phyloP scores from a whole-genome alignment of 92 coral and sea anemone species.

The Plumapathes pennacea region DNA sequence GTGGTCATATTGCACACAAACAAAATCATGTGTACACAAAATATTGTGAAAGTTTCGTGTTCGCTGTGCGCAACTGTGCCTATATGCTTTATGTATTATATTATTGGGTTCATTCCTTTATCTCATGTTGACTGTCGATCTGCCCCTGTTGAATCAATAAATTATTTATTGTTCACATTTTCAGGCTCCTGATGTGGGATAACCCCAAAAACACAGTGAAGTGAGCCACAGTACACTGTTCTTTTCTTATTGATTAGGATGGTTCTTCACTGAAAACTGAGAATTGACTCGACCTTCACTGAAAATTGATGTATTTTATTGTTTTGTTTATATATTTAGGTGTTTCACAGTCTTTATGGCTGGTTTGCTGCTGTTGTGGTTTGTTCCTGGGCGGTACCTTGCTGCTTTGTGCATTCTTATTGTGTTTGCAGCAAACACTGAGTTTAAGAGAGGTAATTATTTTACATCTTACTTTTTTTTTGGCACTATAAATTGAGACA shows the following conservation, averaged over 20 bases:
- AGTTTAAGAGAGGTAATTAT: slow-evolving; percentile 11
- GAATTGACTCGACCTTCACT: neutral
- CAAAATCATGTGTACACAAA: neutral
- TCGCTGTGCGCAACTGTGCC: neutral
- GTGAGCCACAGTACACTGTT: slow-evolving; percentile 29
- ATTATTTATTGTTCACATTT: neutral
- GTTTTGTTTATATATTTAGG: neutral
- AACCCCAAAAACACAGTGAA: slow-evolving; percentile 19
- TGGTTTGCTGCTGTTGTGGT: neutral
- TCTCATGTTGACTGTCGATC: too few species aligned
- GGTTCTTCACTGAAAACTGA: too few species aligned
- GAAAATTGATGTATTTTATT: neutral
- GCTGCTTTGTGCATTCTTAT: slow-evolving; percentile 3
- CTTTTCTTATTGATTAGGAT: too few species aligned
- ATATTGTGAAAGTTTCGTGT: neutral
- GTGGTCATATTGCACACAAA: too few species aligned
- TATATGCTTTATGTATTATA: neutral
- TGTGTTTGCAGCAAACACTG: slow-evolving; percentile 15
- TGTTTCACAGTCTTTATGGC: slow-evolving; percentile 1
- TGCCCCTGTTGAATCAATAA: neutral
- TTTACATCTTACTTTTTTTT: too few species aligned
- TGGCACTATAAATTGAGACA: too few species aligned
- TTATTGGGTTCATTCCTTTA: neutral
- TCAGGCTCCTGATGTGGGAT: slow-evolving; percentile 62
- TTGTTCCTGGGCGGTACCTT: slow-evolving; percentile 21